Evolutionary conservation across 2,113 vertebrate species (phyloP), one percentile per base, ranked within the genome.

Genomic region (Aegotheles bennettii): DNA sequence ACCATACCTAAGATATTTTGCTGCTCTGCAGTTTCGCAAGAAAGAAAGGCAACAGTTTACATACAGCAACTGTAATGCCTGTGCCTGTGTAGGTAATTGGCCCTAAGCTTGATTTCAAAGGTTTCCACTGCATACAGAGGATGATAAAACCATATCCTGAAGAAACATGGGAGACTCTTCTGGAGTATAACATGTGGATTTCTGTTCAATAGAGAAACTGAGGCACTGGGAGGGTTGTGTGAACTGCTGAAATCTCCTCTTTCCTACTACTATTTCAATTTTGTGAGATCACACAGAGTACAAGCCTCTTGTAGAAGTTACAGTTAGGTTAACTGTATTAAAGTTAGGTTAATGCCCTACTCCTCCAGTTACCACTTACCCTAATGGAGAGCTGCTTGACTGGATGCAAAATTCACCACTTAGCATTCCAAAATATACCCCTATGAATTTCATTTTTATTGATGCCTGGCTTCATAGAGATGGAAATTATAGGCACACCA

Each of bases 1-100:
- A 87, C n/a, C 33, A 89, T 64, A 92, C 86, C 93, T 97, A 71
- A 88, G 95, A 88, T 90, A 88, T 42, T 87, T 94, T 92, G 25
- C 67, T 94, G 40, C 65, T 81, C 80, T 91, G 63, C 45, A 87
- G 67, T 50, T 93, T 68, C 61, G 50, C 56, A 67, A 71, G 65
- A 67, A 91, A 93, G 65, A 82, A 94, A 95, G 76, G 25, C 13
- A 53, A 35, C 33, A 65, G 42, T 95, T 96, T 95, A 61, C 68
- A 84, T 6, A 84, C 45, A 75, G 45, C 4, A 70, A 40, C 47
- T 71, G 60, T 80, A 84, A 75, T 77, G 80, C 90, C 61, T 54
- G 71, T 51, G 75, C 84, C 70, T 84, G 31, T 74, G 82, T 45
- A 90, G 57, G 45, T 92, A 90, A 86, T 87, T 94, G 50, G 51